A percentile compares a stretch with the other conserved stretches of the same genome.
These are phyloP conservation scores for Salpingus planirostris DNA, from an alignment of 2,888 invertebrate species.

Conservation along the genomic window DNA sequence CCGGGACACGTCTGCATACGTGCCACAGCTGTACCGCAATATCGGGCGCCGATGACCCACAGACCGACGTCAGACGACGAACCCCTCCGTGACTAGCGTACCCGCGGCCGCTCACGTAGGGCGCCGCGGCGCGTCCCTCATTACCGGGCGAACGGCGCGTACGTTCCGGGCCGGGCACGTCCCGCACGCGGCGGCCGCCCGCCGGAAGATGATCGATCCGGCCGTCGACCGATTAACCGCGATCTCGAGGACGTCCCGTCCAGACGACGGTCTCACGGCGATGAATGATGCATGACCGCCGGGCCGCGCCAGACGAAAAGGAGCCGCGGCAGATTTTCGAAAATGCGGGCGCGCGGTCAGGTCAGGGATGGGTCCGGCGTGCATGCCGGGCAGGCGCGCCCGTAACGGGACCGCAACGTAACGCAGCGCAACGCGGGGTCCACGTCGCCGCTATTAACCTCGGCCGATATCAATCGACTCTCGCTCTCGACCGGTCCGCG, in stretches of 20 bases:
- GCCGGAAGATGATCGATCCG: too few relatives aligned
- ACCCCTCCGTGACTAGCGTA: slow-evolving; percentile 35
- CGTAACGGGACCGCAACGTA: slow-evolving; percentile 24
- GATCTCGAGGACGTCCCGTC: too few relatives aligned
- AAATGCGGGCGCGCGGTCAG: slow-evolving; percentile 23
- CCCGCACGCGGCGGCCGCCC: too few relatives aligned
- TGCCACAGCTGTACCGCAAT: slow-evolving; percentile 39
- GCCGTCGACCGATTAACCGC: too few relatives aligned
- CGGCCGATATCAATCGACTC: slow-evolving; percentile 8
- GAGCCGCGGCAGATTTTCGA: slow-evolving; percentile 8
- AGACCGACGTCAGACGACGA: slow-evolving; percentile 35
- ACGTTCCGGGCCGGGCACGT: too few relatives aligned
- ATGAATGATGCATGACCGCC: slow-evolving; percentile 21
- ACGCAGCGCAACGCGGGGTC: slow-evolving; percentile 8
- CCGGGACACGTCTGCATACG: slow-evolving; percentile 40
- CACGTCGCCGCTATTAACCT: slow-evolving; percentile 12
- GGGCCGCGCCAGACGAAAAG: slow-evolving; percentile 13
- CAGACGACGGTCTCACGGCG: slow-evolving; percentile 23
- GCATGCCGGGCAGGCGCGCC: slow-evolving; percentile 28
- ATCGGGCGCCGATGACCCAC: slow-evolving; percentile 37
- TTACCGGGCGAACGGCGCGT: too few relatives aligned
- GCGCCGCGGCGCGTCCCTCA: slow-evolving; percentile 18
- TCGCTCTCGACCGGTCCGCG: not conserved
- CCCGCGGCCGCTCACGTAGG: slow-evolving; percentile 28
- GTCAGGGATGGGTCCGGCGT: slow-evolving; percentile 30